Evolutionary conservation across 2,797 vertebrate genomes (phyloP), one percentile per base, ranked within the genome.

Genomic region (Gambusia yucatana): DNA sequence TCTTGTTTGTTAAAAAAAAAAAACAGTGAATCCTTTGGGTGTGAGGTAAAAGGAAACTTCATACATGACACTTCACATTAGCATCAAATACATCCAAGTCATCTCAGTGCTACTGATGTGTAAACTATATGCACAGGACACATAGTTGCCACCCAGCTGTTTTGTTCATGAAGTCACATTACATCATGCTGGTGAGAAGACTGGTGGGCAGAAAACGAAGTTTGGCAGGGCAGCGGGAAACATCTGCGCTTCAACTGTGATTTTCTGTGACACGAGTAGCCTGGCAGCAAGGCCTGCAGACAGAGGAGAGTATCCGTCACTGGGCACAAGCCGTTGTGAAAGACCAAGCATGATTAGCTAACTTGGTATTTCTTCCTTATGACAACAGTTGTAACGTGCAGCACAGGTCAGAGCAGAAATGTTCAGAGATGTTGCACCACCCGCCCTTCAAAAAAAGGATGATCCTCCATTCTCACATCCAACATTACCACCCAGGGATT

Each of bases 401-500:
- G 80, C 84, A 76, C 11, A 47, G 59, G 67, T 78, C 41, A 69
- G 77, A 73, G 81, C 69, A 28, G n/a, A 76, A 20, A 73, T 50
- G 70, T 86, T 22, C 28, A 14, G 5, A 74, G 6, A 69, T 39
- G 41, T 75, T n/a, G n/a, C 82, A 84, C 20, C 20, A 7, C 7
- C 20, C 0, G 9, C 0, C 6, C 20, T 2, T 52, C 81, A 22
- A 80, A 84, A 84, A 77, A 59, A 82, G 77, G 88, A 78, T 61
- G 78, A 84, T 87, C 76, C 76, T 78, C 75, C 72, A 83, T 83
- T 84, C 80, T 73, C 67, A 52, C 77, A 22, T 87, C 71, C 76
- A 75, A 92, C 72, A 82, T 71, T 75, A 85, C 84, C 78, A 93
- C 90, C 84, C 83, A 63, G 1, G 82, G 81, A 96, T 96, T 96